A percentile compares a stretch with the other conserved stretches of the same genome.
These are phyloP conservation scores for Coptodon bakossiorum DNA, from an alignment of 2,113 vertebrate genomes.

Conservation along the genomic window DNA sequence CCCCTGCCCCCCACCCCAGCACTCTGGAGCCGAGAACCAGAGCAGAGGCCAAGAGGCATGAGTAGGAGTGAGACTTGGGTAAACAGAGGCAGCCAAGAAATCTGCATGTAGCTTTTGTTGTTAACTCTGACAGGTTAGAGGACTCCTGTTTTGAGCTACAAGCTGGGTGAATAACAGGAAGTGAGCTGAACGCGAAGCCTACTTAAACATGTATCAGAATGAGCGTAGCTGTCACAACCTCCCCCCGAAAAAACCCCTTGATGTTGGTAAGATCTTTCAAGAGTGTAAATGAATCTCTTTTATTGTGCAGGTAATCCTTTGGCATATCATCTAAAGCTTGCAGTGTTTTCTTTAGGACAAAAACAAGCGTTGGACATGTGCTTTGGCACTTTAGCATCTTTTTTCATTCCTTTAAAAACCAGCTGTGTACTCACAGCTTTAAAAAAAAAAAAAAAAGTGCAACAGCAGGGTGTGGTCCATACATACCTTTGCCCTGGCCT, in stretches of 20 bases:
- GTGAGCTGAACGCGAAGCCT: background rate
- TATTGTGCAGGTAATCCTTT: slow-evolving; percentile 27
- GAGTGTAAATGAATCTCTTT: background rate
- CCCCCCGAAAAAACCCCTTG: background rate
- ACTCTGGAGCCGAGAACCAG: slow-evolving; percentile 27
- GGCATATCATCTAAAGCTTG: slow-evolving; percentile 7
- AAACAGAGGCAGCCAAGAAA: slow-evolving; percentile 31
- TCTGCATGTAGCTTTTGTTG: slow-evolving; percentile 38
- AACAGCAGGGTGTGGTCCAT: slow-evolving; percentile 56
- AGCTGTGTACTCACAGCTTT: slow-evolving; percentile 4
- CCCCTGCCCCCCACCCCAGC: slow-evolving; percentile 43
- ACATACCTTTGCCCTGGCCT: slow-evolving; percentile 59
- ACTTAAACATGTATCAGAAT: background rate
- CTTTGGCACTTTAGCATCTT: slow-evolving; percentile 17
- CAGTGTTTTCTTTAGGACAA: slow-evolving; percentile 34
- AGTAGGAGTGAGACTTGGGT: slow-evolving; percentile 25
- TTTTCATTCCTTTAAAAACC: slow-evolving; percentile 20
- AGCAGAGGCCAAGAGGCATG: slow-evolving; percentile 31
- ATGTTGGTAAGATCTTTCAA: slow-evolving; percentile 10
- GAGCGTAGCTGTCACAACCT: background rate
- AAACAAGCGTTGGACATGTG: slow-evolving; percentile 22
- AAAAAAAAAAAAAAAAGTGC: background rate
- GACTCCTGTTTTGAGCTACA: background rate
- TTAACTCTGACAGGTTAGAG: slow-evolving; percentile 26
- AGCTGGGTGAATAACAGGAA: slow-evolving; percentile 2